A percentile compares a stretch with the other conserved stretches of the same genome.
These are phyloP conservation scores for Buceros bicornis DNA, from an alignment of 2,797 vertebrate species.

Conservation along the genomic window DNA sequence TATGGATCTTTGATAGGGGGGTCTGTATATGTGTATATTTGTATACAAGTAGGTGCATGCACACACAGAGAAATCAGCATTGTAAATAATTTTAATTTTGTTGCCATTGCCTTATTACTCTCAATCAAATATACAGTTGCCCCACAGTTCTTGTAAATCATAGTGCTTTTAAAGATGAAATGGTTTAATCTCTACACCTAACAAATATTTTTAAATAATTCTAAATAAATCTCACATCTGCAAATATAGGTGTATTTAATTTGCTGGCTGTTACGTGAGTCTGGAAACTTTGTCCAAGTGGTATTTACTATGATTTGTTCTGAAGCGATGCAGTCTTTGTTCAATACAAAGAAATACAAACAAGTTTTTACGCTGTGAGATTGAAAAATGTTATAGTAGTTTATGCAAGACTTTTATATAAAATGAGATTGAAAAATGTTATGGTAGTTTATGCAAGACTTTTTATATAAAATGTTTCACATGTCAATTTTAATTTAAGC, in stretches of 20 bases:
- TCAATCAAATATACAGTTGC: neutral
- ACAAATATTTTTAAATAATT: slow-evolving; percentile 39
- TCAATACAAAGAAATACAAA: slow-evolving; percentile 17
- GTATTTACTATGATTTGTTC: slow-evolving; percentile 30
- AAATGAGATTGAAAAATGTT: slow-evolving; percentile 20
- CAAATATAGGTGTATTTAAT: slow-evolving; percentile 20
- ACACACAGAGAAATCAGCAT: neutral
- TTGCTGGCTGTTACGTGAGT: neutral
- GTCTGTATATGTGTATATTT: neutral
- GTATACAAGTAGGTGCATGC: neutral
- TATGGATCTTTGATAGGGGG: neutral
- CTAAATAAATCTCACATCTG: slow-evolving; percentile 23
- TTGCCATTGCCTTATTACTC: neutral
- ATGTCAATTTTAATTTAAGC: slow-evolving; percentile 79
- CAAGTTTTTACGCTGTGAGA: neutral
- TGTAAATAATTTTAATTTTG: neutral
- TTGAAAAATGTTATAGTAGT: slow-evolving; percentile 1
- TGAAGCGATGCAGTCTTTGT: slow-evolving; percentile 21
- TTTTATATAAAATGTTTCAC: slow-evolving; percentile 53
- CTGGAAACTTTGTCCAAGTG: neutral
- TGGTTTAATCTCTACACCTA: neutral
- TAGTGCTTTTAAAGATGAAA: neutral
- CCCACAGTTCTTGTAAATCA: neutral
- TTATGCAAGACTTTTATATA: slow-evolving; percentile 44
- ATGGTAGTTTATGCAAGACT: slow-evolving; percentile 18